These are phyloP conservation scores for Sisor rabdophorus DNA, from an alignment of 2,113 vertebrate species.

Conservation along the genomic window DNA sequence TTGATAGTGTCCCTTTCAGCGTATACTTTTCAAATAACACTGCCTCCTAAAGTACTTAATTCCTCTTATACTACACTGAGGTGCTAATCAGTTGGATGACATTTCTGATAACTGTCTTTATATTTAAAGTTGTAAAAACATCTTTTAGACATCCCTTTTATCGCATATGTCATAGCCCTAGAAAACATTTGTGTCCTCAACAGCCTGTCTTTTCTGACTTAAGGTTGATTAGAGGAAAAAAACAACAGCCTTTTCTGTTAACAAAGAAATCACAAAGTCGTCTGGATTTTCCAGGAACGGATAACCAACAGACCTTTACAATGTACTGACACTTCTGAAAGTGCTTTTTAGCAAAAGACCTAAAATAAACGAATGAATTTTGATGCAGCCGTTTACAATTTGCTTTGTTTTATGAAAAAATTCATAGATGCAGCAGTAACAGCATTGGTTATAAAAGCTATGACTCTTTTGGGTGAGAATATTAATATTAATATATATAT, in stretches of 20 bases:
- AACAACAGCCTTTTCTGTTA: neutral
- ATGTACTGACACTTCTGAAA: neutral
- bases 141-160: neutral
- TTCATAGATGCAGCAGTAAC: too few relatives aligned
- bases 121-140: neutral
- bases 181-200: neutral
- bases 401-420: neutral
- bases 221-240: neutral
- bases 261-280: neutral
- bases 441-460: neutral
- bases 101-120: neutral
- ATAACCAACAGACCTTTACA: neutral
- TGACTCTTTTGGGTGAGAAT: neutral
- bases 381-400: neutral
- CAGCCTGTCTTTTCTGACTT: neutral
- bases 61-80: neutral
- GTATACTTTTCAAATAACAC: neutral
- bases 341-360: neutral
- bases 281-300: neutral
- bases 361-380: neutral
- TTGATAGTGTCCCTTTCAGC: neutral
- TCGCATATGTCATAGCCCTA: neutral
- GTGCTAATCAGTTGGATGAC: neutral
- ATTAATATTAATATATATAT: neutral
- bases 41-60: neutral